Conservation (phyloP, 2,113 vertebrate genomes). For the Elachura formosa region DNA sequence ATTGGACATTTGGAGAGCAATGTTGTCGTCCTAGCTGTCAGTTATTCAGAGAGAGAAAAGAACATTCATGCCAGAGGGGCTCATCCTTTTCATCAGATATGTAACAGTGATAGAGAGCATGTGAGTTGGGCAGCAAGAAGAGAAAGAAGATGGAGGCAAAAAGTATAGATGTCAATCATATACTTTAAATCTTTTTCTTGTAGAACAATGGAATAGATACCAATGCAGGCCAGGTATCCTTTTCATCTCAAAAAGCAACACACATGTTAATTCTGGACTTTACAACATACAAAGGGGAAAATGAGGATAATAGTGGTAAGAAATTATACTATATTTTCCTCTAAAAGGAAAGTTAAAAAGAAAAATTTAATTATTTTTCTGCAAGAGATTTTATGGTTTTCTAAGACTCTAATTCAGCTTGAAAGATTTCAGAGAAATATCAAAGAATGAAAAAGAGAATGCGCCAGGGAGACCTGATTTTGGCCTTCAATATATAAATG, state of each 20-base stretch:
- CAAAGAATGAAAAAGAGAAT: not conserved
- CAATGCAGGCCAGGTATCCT: not conserved
- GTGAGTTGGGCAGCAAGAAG: not conserved
- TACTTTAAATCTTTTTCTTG: not conserved
- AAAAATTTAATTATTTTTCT: not conserved
- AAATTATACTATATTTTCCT: not conserved
- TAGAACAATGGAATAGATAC: not conserved
- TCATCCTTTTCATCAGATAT: not conserved
- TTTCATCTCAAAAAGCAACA: rapidly evolving
- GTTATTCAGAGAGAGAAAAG: not conserved
- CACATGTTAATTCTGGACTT: not conserved
- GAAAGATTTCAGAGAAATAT: not conserved
- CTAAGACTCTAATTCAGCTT: not conserved
- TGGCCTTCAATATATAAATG: not conserved
- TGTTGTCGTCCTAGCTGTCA: not conserved
- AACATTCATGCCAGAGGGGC: not conserved
- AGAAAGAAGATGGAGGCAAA: not conserved
- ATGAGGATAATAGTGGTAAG: not conserved
- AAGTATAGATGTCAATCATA: not conserved
- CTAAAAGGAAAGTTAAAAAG: too few species aligned
- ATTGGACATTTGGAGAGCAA: not conserved
- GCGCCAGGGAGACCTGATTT: not conserved
- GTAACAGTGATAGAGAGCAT: not conserved
- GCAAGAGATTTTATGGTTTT: not conserved
- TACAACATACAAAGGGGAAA: not conserved